phyloP scores from a whole-genome alignment of 92 coral and sea anemone species.

The Montipora capitata region DNA sequence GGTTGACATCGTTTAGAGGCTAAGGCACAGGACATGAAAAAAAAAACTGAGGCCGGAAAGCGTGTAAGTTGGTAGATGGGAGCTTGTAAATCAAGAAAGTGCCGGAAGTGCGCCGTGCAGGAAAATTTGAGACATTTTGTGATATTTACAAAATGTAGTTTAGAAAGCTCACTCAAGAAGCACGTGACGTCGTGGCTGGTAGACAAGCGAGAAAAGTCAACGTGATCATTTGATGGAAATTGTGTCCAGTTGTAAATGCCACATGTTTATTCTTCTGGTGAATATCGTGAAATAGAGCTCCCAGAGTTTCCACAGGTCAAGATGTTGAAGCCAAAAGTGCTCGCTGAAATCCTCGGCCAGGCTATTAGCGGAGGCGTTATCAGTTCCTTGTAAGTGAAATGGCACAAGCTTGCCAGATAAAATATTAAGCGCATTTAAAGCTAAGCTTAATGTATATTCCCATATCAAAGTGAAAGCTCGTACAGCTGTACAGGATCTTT shows the following conservation, averaged over 20 bases:
- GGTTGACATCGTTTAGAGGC: no score
- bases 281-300: constrained; percentile 75
- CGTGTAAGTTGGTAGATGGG: no score
- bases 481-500: no score
- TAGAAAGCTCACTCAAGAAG: not conserved
- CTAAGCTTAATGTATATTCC: no score
- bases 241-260: constrained; percentile 59
- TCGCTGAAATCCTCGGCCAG: constrained; percentile 91
- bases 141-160: not conserved
- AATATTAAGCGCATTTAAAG: no score
- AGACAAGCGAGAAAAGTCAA: no score
- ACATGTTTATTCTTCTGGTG: constrained; percentile 44
- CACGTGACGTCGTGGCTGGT: constrained; percentile 25
- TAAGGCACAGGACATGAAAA: no score
- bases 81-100: no score
- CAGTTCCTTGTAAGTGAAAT: constrained; percentile 87
- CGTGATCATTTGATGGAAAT: not conserved
- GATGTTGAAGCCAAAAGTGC: constrained; percentile 97
- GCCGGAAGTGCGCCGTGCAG: no score
- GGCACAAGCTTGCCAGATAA: no score
- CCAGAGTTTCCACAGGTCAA: constrained; percentile 87
- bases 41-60: no score
- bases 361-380: constrained; percentile 95
- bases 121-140: not conserved
- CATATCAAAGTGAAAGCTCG: no score